Base-by-base conservation (phyloP, 2,888 invertebrate genomes). In the Drosophila tripunctata region DNA sequence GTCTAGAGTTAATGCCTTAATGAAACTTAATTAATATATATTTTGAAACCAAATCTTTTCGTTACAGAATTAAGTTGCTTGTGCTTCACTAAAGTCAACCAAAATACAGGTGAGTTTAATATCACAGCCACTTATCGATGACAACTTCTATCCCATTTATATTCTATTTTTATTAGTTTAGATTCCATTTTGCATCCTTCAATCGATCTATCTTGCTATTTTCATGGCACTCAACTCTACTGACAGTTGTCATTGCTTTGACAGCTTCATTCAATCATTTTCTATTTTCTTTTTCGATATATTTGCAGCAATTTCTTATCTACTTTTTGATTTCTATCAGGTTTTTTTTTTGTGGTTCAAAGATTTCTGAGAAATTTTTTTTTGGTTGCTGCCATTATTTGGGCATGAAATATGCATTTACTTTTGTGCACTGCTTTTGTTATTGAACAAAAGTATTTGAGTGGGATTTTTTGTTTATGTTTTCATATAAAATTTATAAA, bases 11-110 rank as follows among this genome's bases (percentile, higher is more conserved):
- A 62, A 64, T 67, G 38, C 56, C 43, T 35, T 48, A 75, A 76
- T 74, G 45, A 14, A 62, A 65, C 55, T 50, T 69, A 55, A 84
- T 77, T 71, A 67, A 84, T 67, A 40, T 51, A 61, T 41, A 51
- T 60, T 52, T 44, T 17, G n/a, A 31, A 43, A 40, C 19, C 14
- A 47, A 52, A 21, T 64, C 35, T 50, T 56, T 19, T 58, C 22
- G 41, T 81, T 84, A 14, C 84, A 87, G 81, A 35, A 27, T 33
- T n/a, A 55, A 55, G 17, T 45, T 48, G 31, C 35, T 30, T 30
- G 35, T 33, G 61, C 27, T 48, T 2, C 43, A 40, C 33, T 48
- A 51, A 40, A 40, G 3, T 14, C 19, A 8, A 27, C 7, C 19
- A 22, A 27, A 48, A 52, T 38, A 12, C n/a, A n/a, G 12, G 19